Evolutionary conservation across 2,888 invertebrate species (phyloP), one percentile per base, ranked within the genome.

Genomic region (Eumerus sabulonum): DNA sequence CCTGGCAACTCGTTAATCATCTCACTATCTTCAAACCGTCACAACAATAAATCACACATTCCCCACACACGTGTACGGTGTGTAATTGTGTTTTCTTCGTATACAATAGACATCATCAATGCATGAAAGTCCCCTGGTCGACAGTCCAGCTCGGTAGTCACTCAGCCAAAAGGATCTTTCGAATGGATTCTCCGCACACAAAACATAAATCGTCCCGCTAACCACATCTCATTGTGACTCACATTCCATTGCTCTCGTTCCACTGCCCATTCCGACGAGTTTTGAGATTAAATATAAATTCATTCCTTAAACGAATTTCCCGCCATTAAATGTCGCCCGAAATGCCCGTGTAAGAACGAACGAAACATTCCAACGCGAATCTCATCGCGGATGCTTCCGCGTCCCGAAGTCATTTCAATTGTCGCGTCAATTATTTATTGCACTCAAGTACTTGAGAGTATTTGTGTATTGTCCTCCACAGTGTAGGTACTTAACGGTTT

Each of bases 351-450:
- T 1, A 40, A 54, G n/a, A 3, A 63, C 57, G 36, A 62, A 18
- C 36, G 38, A 11, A 11, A 54, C 35, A 50, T 38, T 36, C 12
- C 9, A 18, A 56, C 38, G 47, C 48, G 56, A 45, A 53, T 68
- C 57, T 51, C 44, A 56, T 48, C 18, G 50, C 9, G 74, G 56
- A 74, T 74, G 27, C 27, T 27, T 59, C 54, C 42, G 54, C 11
- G 59, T 12, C 53, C 50, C 38, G 47, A 63, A 51, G 62, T 76
- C 68, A 68, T 68, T 68, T 19, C 44, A 47, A 63, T 51, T 76
- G 74, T 76, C 74, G 68, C 68, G 57, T 57, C 51, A 76, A 57
- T 67, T 67, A 62, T 63, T 63, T 68, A 70, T 70, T 70, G 59
- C 47, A 48, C 60, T 70, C 53, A 27, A 62, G 54, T 54, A 60